A percentile compares a stretch with the other conserved stretches of the same genome.
These are phyloP conservation scores for Orchestia grillus DNA, from an alignment of 1,140 invertebrate species.

Conservation along the genomic window DNA sequence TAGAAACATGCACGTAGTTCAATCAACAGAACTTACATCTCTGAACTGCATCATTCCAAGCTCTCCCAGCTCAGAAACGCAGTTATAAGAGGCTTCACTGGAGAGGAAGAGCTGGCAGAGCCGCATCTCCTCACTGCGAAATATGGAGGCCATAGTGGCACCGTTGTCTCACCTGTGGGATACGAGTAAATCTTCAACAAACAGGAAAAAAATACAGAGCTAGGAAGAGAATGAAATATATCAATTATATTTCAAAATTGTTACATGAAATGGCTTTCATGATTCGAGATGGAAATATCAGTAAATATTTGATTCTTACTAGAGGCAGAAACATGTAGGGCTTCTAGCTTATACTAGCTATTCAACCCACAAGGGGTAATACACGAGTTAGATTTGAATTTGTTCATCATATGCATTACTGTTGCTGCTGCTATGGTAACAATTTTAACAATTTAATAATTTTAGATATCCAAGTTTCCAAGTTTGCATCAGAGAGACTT, in stretches of 20 bases:
- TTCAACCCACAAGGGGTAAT: no score
- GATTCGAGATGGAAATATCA: not conserved
- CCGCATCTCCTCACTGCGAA: constrained; percentile 91
- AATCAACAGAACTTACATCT: constrained; percentile 78
- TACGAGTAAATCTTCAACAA: not conserved
- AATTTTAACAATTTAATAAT: no score
- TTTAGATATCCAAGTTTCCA: no score
- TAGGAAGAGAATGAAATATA: not conserved
- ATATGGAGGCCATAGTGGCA: constrained; percentile 74
- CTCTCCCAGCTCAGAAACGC: constrained; percentile 90
- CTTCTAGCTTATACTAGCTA: no score
- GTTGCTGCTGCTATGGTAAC: no score
- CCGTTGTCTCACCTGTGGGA: no score
- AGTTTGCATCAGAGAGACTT: no score
- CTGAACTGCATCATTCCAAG: constrained; percentile 90
- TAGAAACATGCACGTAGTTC: no score
- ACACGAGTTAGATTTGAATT: no score
- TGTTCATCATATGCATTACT: no score
- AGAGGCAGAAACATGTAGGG: not conserved
- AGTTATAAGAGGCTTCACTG: constrained; percentile 90
- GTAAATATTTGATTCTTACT: not conserved
- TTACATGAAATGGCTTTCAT: not conserved
- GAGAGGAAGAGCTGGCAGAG: constrained; percentile 90
- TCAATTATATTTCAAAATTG: not conserved
- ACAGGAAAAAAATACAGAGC: not conserved